Base-by-base conservation (phyloP, 2,888 invertebrate species). In the Heliconius sara region DNA sequence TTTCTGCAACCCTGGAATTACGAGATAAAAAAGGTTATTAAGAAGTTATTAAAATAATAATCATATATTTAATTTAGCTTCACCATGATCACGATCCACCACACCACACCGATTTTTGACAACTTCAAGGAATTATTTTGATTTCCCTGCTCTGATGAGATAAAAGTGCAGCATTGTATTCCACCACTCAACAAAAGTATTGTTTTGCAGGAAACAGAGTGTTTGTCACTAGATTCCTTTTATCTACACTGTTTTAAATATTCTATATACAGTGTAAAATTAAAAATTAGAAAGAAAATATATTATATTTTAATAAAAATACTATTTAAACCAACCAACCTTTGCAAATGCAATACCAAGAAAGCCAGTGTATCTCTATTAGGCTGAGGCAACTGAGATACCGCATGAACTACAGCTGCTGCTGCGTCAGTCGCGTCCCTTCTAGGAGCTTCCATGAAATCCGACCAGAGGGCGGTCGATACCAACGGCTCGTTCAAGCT, bases 301-400 rank as follows among this genome's bases (percentile, higher is more conserved):
- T 22, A 60, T n/a, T n/a, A 60, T n/a, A n/a, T 9, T n/a, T 9
- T n/a, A n/a, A n/a, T 60, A 9, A 22, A 22, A 60, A 12, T n/a
- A 65, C 25, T 13, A 65, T 65, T 13, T 13, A 25, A 16, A 65
- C 25, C 39, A 39, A 39, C 22, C 12, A 9, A 68, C 68, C 68
- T 68, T n/a, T 70, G 70, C 85, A 99, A 96, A 93, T 99, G 99
- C 80, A 99, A 94, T 85, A 99, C 96, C 19, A 99, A 93, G 93
- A 97, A 99, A 0, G 99, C 99, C 77, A 99, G 95, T 0, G 99
- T 99, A 90, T 99, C 99, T 25, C 99, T 96, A 92, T 99, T 99
- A 0, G 99, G 97, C 86, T 97, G 97, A 16, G 99, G 99, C 86
- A 99, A 95, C 84, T 97, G 96, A 34, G 97, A 96, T 84, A 99